Base-by-base conservation (phyloP, 2,888 invertebrate species). In the Lissonota sp. region DNA sequence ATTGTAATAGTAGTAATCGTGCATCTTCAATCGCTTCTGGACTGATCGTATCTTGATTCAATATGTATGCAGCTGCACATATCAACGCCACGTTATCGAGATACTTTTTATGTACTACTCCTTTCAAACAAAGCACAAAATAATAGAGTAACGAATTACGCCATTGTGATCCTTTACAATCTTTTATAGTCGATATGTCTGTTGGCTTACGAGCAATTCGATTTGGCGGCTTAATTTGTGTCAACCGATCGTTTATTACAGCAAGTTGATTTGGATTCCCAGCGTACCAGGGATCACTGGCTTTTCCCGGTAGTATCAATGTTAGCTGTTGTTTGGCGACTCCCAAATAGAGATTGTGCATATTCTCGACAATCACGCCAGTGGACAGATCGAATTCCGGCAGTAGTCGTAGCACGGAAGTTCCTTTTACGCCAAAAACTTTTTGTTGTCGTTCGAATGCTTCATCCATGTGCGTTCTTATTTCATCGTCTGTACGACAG, bases 291-390 rank as follows among this genome's bases (percentile, higher is more conserved):
- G 16, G 14, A 1, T 49, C 26, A 6, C n/a, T 26, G 14, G 57
- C 12, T 14, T 55, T 71, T 12, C 37, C 16, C 4, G 8, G 6
- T 12, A 69, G 55, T 12, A 80, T 42, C 42, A 75, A 7, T 4
- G 5, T 14, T 5, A 75, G 75, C 39, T 69, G 57, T 4, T 64
- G 66, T 14, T 80, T 80, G 4, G 63, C 57, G 1, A 69, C 74
- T 5, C 79, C 74, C 8, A 70, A 39, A 42, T 62, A 69, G 3
- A 80, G n/a, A 42, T 70, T 64, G 42, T 80, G 80, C 80, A 80
- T 80, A 6, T 63, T 64, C n/a, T 80, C 80, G 40, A 70, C 70
- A 1, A 75, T 44, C 4, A 42, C 37, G 2, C 71, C 71, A 6
- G 7, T 8, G 1, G 57, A 37, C 26, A 75, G n/a, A 51, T 80